These are phyloP conservation scores for Thomomys bottae DNA, from an alignment of 2,113 vertebrate species.

Conservation along the genomic window DNA sequence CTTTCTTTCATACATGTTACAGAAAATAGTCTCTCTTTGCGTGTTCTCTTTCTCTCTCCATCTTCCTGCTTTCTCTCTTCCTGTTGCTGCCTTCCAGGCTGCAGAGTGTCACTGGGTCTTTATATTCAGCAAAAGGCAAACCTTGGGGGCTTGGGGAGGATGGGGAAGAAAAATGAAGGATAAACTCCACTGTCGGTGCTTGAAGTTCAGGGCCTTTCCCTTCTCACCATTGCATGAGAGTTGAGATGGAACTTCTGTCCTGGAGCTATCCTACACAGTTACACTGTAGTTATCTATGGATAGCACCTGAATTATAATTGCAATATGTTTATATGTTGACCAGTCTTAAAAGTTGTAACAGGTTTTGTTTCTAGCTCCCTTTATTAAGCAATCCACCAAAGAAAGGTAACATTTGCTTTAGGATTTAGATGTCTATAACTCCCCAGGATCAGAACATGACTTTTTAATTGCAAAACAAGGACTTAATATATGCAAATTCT, in stretches of 20 bases:
- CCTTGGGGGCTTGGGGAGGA: neutral
- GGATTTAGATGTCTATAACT: neutral
- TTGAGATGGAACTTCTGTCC: neutral
- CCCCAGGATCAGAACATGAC: neutral
- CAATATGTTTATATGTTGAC: neutral
- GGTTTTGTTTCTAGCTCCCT: constrained; percentile 10
- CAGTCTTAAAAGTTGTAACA: neutral
- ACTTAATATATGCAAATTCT: neutral
- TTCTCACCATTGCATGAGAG: neutral
- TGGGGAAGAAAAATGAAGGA: neutral
- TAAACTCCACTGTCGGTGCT: neutral
- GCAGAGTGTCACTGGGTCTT: neutral
- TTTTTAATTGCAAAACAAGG: constrained; percentile 10
- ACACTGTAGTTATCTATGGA: neutral
- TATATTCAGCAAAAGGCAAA: neutral
- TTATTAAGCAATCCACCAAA: constrained; percentile 26
- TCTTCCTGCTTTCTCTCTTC: neutral
- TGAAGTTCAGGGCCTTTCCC: neutral
- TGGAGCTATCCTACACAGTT: neutral
- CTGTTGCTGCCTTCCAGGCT: neutral
- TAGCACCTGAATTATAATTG: neutral
- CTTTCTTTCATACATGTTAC: neutral
- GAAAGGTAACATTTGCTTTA: constrained; percentile 40
- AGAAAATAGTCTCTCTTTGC: no score
- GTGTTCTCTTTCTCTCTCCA: no score